These are phyloP conservation scores for Amiota minor DNA, from an alignment of 2,888 invertebrate species.

Conservation along the genomic window DNA sequence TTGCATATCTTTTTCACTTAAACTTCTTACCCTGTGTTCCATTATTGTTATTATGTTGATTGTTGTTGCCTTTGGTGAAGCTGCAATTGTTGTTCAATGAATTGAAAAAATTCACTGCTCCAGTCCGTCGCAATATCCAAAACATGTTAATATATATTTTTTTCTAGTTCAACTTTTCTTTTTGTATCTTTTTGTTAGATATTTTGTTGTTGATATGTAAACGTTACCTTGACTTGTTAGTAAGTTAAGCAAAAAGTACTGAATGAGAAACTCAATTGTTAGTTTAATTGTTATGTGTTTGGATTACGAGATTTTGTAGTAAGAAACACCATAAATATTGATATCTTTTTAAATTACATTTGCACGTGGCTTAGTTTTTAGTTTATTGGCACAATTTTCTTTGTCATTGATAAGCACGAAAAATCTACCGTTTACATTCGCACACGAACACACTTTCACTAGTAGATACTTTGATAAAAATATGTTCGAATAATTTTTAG, in stretches of 20 bases:
- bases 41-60: slow-evolving; percentile 55
- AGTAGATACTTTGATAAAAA: no score
- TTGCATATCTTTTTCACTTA: slow-evolving; percentile 11
- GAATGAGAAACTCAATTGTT: neutral
- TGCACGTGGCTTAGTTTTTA: no score
- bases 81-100: slow-evolving; percentile 66
- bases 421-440: no score
- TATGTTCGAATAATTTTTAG: no score
- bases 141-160: slow-evolving; percentile 45
- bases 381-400: no score
- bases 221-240: neutral
- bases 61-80: slow-evolving; percentile 53
- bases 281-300: neutral
- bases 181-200: slow-evolving; percentile 11
- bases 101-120: slow-evolving; percentile 64
- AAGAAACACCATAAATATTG: no score
- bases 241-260: neutral
- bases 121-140: slow-evolving; percentile 66
- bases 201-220: slow-evolving; percentile 12
- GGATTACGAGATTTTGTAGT: no score
- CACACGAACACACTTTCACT: no score
- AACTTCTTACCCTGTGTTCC: slow-evolving; percentile 56
- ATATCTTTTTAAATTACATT: no score
- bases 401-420: no score
- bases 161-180: slow-evolving; percentile 30